These are phyloP conservation scores for Lagenorhynchus albirostris DNA, from an alignment of 2,113 vertebrate species.

Conservation along the genomic window DNA sequence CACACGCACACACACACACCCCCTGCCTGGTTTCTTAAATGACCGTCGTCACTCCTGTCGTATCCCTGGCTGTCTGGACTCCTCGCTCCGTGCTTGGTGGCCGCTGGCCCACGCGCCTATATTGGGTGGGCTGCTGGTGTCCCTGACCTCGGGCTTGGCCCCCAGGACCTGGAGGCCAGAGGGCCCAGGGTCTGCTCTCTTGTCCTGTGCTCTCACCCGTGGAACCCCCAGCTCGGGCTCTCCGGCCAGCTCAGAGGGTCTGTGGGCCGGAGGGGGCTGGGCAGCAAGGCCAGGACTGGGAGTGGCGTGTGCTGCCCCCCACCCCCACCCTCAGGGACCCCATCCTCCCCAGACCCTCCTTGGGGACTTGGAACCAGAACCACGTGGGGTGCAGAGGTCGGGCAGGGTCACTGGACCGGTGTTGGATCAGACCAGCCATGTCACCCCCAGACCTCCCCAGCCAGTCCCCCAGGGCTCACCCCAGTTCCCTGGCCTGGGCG, in stretches of 20 bases:
- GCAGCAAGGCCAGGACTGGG: neutral
- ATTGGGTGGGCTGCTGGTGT: neutral
- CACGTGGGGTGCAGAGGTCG: accelerated
- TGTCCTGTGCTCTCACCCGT: accelerated
- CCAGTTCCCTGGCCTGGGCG: accelerated
- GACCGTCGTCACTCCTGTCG: neutral
- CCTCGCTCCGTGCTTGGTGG: neutral
- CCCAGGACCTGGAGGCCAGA: neutral
- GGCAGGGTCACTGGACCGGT: accelerated
- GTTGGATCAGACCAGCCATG: accelerated
- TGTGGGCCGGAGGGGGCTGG: neutral
- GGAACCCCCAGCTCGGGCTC: accelerated
- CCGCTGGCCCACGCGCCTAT: accelerated
- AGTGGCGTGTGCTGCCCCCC: accelerated
- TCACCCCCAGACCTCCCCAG: neutral
- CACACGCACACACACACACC: accelerated
- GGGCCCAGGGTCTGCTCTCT: no score
- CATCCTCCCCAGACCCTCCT: neutral
- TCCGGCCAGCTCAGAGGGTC: neutral
- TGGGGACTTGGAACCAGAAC: neutral
- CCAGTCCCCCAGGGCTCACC: neutral
- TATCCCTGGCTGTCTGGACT: neutral
- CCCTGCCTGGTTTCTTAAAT: neutral
- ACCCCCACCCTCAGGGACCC: neutral
- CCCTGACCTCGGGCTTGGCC: neutral